Evolutionary conservation across 2,888 invertebrate species (phyloP), one percentile per base, ranked within the genome.

Genomic region (Eristalis pertinax): DNA sequence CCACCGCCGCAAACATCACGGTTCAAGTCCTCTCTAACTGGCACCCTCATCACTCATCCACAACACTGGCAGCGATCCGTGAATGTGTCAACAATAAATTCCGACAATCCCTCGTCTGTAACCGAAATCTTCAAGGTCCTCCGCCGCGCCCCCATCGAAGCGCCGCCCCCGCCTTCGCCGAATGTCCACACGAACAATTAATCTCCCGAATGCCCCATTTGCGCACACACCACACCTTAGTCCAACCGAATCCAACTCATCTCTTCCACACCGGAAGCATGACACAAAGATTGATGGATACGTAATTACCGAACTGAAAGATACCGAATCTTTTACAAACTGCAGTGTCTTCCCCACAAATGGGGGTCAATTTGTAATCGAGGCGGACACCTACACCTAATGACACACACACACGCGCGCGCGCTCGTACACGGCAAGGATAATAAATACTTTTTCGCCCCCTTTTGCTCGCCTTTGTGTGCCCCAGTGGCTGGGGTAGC

Each of bases 281-380:
- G 81, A 85, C 85, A 73, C 60, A 69, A 80, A 85, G 85, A 85
- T 85, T 85, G 85, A 85, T 85, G 76, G 85, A 77, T 58, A 69
- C 81, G 76, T 85, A 85, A 85, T 81, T 85, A 85, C 73, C 43
- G 11, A 77, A 77, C 72, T 64, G 38, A 69, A 50, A 74, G 77
- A 77, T 38, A 81, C 43, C 73, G 29, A 64, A 74, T 81, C 76
- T 72, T 68, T 32, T 73, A 58, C 26, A 69, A 62, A 50, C 50
- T 68, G 63, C 67, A 50, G 72, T 79, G 60, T 73, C 79, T 79
- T 79, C 50, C 35, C 60, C 79, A 41, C 67, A 64, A 73, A 72
- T 73, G 68, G 77, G 69, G 77, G 85, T 85, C 76, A 81, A 77
- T 81, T 80, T 84, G 67, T 72, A 77, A 81, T 63, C 50, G 56